Evolutionary conservation across 2,113 vertebrate species (phyloP), one percentile per base, ranked within the genome.

Genomic region (Nanorana parkeri): DNA sequence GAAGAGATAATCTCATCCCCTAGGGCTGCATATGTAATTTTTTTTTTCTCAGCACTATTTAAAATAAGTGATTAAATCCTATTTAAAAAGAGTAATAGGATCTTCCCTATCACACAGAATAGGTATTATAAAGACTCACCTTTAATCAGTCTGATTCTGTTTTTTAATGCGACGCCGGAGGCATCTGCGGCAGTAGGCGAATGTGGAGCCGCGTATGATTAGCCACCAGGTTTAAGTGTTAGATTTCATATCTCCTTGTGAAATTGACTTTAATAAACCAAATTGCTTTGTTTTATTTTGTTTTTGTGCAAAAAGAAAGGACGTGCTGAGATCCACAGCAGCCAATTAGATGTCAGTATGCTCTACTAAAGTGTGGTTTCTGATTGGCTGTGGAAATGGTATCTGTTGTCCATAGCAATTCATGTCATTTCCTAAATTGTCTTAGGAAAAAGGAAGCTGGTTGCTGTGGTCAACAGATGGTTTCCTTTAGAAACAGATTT

Each of bases 11-110:
- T 64, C 60, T 73, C 68, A 63, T 55, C 58, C 79, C 79, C 58
- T 51, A 54, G 58, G 79, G 79, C 79, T 64, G 79, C 60, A 61
- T 73, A 81, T 81, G 68, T 73, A 73, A 81, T 72, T 64, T 52
- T 47, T 80, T 23, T 78, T 26, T 10, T 21, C 58, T 52, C 58
- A n/a, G 47, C 60, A 73, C 68, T 73, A 65, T 81, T 81, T 81
- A 73, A 73, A 81, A 81, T 81, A 81, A 64, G 68, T 81, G 79
- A 81, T 81, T 81, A 81, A 81, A 73, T 81, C 79, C 79, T 65
- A 73, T 81, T 73, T 81, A 81, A 55, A 72, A 65, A 55, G 68
- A 64, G 79, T 65, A 73, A 73, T 73, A 73, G 79, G 73, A 73
- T 81, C 68, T 65, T 63, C 65, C 19, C 20, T 61, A 55, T 81